phyloP scores from a whole-genome alignment of 37 sponge, comb jelly and placozoan genomes.

The Axinella damicornis region DNA sequence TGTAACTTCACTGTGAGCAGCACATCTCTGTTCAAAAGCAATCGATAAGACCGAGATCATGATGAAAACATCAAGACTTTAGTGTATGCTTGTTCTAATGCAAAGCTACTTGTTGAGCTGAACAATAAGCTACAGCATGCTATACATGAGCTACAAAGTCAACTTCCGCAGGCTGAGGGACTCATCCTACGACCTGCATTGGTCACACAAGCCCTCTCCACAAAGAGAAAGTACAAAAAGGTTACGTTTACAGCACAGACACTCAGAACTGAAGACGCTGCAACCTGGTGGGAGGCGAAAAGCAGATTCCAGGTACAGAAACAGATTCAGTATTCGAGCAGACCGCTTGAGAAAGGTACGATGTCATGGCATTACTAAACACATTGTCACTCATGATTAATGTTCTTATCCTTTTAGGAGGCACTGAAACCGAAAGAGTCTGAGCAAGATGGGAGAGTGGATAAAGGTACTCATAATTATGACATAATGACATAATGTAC shows the following conservation, averaged over 20 bases:
- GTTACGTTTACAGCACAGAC: not conserved
- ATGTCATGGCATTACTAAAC: no score
- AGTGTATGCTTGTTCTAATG: not conserved
- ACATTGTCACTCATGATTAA: no score
- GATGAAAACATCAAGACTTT: not conserved
- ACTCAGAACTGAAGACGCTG: no score
- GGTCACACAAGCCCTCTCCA: not conserved
- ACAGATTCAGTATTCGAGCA: no score
- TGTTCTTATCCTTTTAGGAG: no score
- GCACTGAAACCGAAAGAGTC: no score
- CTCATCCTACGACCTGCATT: not conserved
- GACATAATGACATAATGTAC: no score
- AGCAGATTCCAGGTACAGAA: no score
- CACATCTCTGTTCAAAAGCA: not conserved
- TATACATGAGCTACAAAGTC: not conserved
- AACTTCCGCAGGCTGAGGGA: not conserved
- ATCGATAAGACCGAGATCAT: not conserved
- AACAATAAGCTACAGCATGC: not conserved
- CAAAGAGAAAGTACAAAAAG: not conserved
- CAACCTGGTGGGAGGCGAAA: no score
- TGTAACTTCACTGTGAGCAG: constrained; percentile 67
- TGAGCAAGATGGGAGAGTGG: no score
- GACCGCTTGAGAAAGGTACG: no score
- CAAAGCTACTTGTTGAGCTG: not conserved
- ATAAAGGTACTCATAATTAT: no score